Evolutionary conservation across 2,888 invertebrate genomes (phyloP), one percentile per base, ranked within the genome.

Genomic region (Calliscelio sp.): DNA sequence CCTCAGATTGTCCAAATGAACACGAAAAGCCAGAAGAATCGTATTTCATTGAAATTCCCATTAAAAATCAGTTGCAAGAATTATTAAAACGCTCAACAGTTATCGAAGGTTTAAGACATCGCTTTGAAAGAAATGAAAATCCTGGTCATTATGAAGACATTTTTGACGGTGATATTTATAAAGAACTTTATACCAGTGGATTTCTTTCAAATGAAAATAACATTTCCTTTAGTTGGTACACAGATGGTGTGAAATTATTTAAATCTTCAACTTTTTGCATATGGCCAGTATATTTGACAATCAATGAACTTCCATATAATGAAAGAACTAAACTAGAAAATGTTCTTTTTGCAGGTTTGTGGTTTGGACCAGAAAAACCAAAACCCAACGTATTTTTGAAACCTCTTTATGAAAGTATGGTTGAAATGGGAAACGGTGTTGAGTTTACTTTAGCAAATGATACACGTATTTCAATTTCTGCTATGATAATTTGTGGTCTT

Each of bases 11-110:
- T 57, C n/a, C 16, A 24, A 35, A 25, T 18, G 61, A 46, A 16
- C 22, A 57, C 8, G 20, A 65, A 11, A 25, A 41, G 0, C 10
- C 57, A 7, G 32, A 74, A 24, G 35, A 59, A 28, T 46, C 53
- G 14, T 84, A 84, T n/a, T 84, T 84, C 24, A 57, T 84, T 8
- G 46, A 63, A 70, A 22, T 38, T 6, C 38, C 38, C 84, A 10
- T 55, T n/a, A 14, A 32, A 18, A 14, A 59, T 8, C 75, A 86
- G 49, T 53, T 82, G 22, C 35, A 70, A 24, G 44, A 65, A 11
- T 25, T 81, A n/a, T 77, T 20, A 46, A 65, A 51, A 20, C 41
- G 68, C 53, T 53, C 65, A 11, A n/a, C 38, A 55, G 2, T 84
- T 86, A 85, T 85, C 84, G 79, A 65, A 83, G 81, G n/a, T n/a